Conservation (phyloP, 1,140 invertebrate genomes). For the Drosophila nigromelanica region DNA sequence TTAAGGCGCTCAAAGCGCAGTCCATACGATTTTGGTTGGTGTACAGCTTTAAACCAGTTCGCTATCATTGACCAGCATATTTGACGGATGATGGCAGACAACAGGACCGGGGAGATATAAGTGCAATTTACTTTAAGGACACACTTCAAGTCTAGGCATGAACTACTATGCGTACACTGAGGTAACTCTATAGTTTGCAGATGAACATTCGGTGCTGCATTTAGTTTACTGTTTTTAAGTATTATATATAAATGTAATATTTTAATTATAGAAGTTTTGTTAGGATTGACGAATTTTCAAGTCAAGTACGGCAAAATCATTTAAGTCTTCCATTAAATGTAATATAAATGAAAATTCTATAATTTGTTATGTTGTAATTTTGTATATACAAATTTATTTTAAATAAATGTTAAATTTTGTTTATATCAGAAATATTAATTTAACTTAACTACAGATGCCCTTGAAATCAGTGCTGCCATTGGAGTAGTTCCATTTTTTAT, state of each 20-base stretch:
- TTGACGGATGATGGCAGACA: constrained; percentile 16
- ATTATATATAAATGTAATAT: no score
- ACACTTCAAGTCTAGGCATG: background rate
- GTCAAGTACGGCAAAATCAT: constrained; percentile 43
- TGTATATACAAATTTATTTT: constrained; percentile 34
- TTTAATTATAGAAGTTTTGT: background rate
- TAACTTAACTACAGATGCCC: no score
- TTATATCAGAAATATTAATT: no score
- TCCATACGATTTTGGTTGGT: constrained; percentile 50
- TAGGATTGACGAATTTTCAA: background rate
- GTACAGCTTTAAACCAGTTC: constrained; percentile 61
- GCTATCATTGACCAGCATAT: background rate
- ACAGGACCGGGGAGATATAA: constrained; percentile 60
- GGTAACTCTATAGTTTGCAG: no score
- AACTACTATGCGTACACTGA: no score
- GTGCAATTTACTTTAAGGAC: constrained; percentile 60
- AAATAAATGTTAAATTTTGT: no score
- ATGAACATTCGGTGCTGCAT: background rate
- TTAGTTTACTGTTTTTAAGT: background rate
- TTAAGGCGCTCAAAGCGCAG: constrained; percentile 70
- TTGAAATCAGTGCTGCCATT: no score
- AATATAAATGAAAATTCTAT: constrained; percentile 31
- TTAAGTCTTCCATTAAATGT: constrained; percentile 57
- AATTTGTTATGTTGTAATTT: constrained; percentile 40
- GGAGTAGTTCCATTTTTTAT: no score